Evolutionary conservation across 2,888 invertebrate species (phyloP), one percentile per base, ranked within the genome.

Genomic region (Caenorhabditis afra): DNA sequence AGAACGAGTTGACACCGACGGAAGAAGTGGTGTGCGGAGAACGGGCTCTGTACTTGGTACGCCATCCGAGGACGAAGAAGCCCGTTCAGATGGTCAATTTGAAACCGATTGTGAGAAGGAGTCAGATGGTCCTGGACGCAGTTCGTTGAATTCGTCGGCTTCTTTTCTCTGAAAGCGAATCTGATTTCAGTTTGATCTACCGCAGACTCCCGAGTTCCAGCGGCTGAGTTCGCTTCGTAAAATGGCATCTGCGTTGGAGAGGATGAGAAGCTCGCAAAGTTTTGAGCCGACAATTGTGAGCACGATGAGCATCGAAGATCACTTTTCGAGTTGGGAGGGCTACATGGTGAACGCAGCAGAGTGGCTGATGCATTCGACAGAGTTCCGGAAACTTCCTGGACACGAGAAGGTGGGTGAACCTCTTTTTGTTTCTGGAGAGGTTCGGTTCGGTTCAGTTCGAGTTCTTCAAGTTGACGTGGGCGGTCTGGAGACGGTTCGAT

Each of bases 401-500:
- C 73, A 73, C 49, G 73, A 73, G 8, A 45, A 50, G 61, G 68
- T 70, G 20, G 7, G 41, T n/a, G 16, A 22, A 41, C 12, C 10
- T 45, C 45, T 3, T 45, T 3, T 29, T 29, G 29, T 45, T 45
- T 11, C 55, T 55, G 14, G 22, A 1, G 3, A 50, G 22, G 11
- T 12, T 11, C 11, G 1, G n/a, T 29, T 22, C 10, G 7, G 12
- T 73, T 20, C 57, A 73, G 65, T 16, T 75, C 0, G 66, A 45
- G 47, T 44, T 75, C 11, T 75, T 75, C 74, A 75, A 75, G 50
- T 8, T 62, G 3, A 49, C 62, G 1, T 75, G 66, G 75, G 74
- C 74, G 0, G 39, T 62, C 2, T 75, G 75, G 75, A 29, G 75
- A 18, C 37, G 66, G 3, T 23, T 67, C n/a, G 75, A 75, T 23